These are phyloP conservation scores for Unio delphinus DNA, from an alignment of 2,888 invertebrate species.

Conservation along the genomic window DNA sequence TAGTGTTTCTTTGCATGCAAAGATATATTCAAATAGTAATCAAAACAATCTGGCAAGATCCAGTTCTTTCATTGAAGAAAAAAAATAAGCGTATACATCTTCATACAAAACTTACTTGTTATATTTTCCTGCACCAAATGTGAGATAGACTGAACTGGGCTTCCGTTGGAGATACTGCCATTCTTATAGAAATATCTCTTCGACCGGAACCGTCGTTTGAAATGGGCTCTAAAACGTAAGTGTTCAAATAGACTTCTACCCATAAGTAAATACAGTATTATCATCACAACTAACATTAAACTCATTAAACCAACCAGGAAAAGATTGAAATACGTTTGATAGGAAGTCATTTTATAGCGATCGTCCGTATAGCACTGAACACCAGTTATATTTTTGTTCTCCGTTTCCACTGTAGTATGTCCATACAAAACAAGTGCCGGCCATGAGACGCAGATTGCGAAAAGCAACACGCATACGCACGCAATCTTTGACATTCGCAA, in stretches of 20 bases:
- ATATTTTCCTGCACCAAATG: too few species aligned
- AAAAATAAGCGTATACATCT: too few species aligned
- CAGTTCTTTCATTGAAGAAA: too few species aligned
- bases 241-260: constrained; percentile 18
- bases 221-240: background rate
- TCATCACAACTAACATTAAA: constrained; percentile 20
- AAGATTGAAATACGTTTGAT: constrained; percentile 41
- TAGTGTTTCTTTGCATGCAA: too few species aligned
- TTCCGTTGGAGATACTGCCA: too few species aligned
- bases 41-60: too few species aligned
- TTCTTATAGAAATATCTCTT: too few species aligned
- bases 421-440: constrained; percentile 52
- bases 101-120: too few species aligned
- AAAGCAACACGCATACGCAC: constrained; percentile 12
- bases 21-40: too few species aligned
- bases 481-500: constrained; percentile 24
- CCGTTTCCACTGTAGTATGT: constrained; percentile 31
- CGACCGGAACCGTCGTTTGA: too few species aligned
- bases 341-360: constrained; percentile 24
- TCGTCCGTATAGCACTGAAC: constrained; percentile 46
- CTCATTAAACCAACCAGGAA: constrained; percentile 38
- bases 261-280: constrained; percentile 41
- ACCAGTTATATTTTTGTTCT: constrained; percentile 29
- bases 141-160: too few species aligned
- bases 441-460: constrained; percentile 33